Evolutionary conservation across 2,113 vertebrate species (phyloP).

Genomic region (Stigmatopora nigra): DNA sequence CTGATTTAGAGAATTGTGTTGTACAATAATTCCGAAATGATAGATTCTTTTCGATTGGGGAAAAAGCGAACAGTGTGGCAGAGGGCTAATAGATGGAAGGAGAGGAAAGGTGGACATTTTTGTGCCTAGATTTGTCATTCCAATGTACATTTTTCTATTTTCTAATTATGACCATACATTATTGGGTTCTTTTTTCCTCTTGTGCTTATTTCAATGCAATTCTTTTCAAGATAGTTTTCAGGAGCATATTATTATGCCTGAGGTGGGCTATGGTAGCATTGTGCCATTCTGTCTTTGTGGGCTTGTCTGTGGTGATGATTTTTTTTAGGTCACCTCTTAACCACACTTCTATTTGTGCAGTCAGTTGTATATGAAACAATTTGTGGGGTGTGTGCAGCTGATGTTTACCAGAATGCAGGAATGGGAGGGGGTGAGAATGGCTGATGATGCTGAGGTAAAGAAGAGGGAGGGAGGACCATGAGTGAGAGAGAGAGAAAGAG

Average conservation of each 20-base stretch:
- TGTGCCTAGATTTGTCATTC: constrained; percentile 6
- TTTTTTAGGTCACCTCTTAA: constrained; percentile 35
- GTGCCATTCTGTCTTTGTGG: constrained; percentile 16
- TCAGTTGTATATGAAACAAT: background rate
- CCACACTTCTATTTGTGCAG: constrained; percentile 36
- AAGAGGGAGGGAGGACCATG: constrained; percentile 49
- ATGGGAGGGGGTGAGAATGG: constrained; percentile 24
- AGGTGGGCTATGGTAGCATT: constrained; percentile 19
- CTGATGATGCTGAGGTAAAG: constrained; percentile 48
- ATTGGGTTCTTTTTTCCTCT: constrained; percentile 11
- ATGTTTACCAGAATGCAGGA: constrained; percentile 48
- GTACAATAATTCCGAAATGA: constrained; percentile 14
- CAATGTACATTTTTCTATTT: no score
- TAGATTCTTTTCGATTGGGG: constrained; percentile 32
- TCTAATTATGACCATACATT: background rate
- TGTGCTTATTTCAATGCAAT: constrained; percentile 33
- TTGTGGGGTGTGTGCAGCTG: constrained; percentile 22
- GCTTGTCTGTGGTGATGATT: constrained; percentile 15
- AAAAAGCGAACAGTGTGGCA: background rate
- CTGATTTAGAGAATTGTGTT: constrained; percentile 15
- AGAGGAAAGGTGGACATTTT: constrained; percentile 23
- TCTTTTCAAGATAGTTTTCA: constrained; percentile 17
- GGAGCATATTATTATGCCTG: constrained; percentile 22
- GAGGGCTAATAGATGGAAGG: background rate
- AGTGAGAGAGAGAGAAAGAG: constrained; percentile 17